Evolutionary conservation across 2,888 invertebrate genomes (phyloP), one percentile per base, ranked within the genome.

Genomic region (Cosmia trapezina): DNA sequence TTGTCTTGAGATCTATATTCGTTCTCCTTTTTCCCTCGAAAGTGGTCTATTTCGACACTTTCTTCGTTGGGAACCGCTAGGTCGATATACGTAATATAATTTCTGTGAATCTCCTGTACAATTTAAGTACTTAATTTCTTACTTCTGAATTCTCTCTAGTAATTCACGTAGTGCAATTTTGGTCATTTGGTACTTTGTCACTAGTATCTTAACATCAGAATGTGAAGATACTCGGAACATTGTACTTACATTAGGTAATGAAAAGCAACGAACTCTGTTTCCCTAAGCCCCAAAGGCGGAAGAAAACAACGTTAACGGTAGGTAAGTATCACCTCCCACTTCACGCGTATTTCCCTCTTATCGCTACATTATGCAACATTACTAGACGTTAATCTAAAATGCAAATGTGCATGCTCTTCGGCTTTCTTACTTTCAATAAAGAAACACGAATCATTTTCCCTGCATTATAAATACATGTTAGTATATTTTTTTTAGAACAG

Each of bases 311-410:
- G 53, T 54, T 76, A 62, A 47, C 81, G 56, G 64, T 75, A 67
- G 33, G 56, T 65, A 51, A 79, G 56, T 62, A 72, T 70, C 63
- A 70, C 72, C 63, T 53, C 69, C 64, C 41, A 68, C 83, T 79
- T 65, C 53, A 78, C 60, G 67, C 68, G 68, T 61, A 68, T 59
- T 66, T 70, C 45, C 61, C 28, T 81, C 67, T 83, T 83, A 83
- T 81, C 67, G 73, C 65, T 63, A 56, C 65, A 78, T 79, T 81
- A 81, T 83, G 74, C 73, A 81, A 81, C 64, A 83, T 81, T 73
- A 73, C 73, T 62, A 82, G 70, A 73, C 49, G 53, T 62, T 81
- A 78, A 81, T 81, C 73, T 83, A 70, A 78, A 78, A 81, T 79
- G 83, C 79, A 81, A 81, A 81, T 71, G 47, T 73, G 67, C 63